Evolutionary conservation across 1,140 invertebrate species (phyloP), one percentile per base, ranked within the genome.

Genomic region (Coptotermes formosanus): DNA sequence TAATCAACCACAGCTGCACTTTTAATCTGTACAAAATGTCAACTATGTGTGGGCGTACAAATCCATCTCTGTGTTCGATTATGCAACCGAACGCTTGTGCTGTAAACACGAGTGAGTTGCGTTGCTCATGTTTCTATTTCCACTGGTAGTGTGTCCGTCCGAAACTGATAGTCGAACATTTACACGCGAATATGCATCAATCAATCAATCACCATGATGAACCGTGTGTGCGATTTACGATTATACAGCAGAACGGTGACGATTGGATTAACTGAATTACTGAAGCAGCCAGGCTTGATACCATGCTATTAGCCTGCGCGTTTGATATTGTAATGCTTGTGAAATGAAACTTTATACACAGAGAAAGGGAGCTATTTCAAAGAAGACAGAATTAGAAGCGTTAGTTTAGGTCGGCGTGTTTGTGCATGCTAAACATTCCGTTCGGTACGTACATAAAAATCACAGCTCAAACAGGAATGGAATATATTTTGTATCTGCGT

Each of bases 251-350:
- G 25, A 25, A 75, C 16, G 64, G 64, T 75, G 64, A 75, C 64
- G 64, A 75, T 75, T 75, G 64, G 64, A 75, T 75, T 75, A 75
- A 75, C 64, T 75, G n/a, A 75, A 75, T 75, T 75, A 75, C 64
- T 75, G 64, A 75, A 75, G 64, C 64, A 75, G 64, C 64, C 64
- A 75, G 64, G 64, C 64, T 14, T 75, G 64, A 75, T 75, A 75
- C n/a, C 64, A 30, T 30, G 64, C 64, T 25, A 75, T 75, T 75
- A 75, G 64, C 64, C 64, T 30, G 64, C 8, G n/a, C 64, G 64
- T 75, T 75, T 75, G 64, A 75, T 75, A 75, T 75, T 75, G 25
- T 75, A 75, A 75, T 75, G 64, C 64, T 75, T 75, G 25, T 75
- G 64, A 75, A 75, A 75, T 75, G n/a, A 30, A 75, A 75, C 64